These are phyloP conservation scores for Trichacis sp. DNA, from an alignment of 2,888 invertebrate genomes.

Conservation along the genomic window DNA sequence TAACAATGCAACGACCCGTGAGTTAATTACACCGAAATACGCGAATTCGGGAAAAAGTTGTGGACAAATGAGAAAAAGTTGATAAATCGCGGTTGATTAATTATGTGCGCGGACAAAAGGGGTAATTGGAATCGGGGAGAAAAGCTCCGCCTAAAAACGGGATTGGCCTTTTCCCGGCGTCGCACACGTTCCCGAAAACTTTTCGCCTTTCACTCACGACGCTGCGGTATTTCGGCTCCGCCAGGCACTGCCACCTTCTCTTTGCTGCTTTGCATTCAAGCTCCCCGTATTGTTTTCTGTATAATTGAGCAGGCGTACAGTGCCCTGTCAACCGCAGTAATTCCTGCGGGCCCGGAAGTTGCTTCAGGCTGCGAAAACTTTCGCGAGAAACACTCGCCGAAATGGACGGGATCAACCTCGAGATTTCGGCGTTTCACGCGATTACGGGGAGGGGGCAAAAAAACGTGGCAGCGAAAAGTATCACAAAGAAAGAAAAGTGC, in stretches of 20 bases:
- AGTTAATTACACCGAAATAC: too few relatives aligned
- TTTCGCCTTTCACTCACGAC: constrained; percentile 24
- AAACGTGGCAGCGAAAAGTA: constrained; percentile 24
- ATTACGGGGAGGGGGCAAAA: constrained; percentile 14
- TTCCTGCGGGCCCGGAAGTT: constrained; percentile 49
- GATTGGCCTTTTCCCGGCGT: constrained; percentile 17
- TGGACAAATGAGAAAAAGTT: not conserved
- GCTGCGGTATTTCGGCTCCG: constrained; percentile 24
- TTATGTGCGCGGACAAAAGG: not conserved
- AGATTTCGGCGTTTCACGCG: constrained; percentile 34
- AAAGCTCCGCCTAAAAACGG: not conserved
- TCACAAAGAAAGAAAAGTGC: too few relatives aligned
- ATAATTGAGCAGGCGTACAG: constrained; percentile 50
- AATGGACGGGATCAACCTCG: constrained; percentile 40
- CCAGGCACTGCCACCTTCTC: constrained; percentile 30
- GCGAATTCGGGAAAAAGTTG: not conserved
- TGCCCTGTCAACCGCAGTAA: constrained; percentile 48
- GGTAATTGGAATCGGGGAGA: not conserved
- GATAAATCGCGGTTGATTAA: not conserved
- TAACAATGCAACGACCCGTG: too few relatives aligned
- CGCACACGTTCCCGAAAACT: constrained; percentile 9
- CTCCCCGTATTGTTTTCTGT: constrained; percentile 52
- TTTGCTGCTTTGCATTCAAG: constrained; percentile 46
- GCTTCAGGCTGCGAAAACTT: constrained; percentile 46
- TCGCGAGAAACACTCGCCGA: constrained; percentile 40